phyloP scores from a whole-genome alignment of 1,140 invertebrate species.

The Drosophila busckii region DNA sequence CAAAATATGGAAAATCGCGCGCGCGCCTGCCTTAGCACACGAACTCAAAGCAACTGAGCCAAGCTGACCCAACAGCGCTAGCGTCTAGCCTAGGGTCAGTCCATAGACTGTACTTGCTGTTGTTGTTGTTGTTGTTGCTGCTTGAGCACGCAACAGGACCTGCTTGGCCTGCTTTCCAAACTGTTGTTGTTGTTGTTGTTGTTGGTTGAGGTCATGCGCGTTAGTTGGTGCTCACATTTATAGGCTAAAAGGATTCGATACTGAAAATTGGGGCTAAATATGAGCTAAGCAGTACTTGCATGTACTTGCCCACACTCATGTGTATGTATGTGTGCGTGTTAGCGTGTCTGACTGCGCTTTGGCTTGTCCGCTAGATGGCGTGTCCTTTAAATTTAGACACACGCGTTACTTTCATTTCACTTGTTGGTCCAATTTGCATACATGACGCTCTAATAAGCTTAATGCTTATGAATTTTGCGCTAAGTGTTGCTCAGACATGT shows the following conservation, averaged over 20 bases:
- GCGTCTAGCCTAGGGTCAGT: conserved; percentile 51
- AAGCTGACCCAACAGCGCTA: conserved; percentile 59
- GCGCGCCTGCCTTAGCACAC: conserved; percentile 66
- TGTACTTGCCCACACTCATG: neutral
- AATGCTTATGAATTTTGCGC: too few species aligned
- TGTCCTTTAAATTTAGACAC: conserved; percentile 33
- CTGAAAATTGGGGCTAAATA: conserved; percentile 38
- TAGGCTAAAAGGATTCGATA: conserved; percentile 55
- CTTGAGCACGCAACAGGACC: conserved; percentile 64
- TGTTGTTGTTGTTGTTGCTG: conserved; percentile 4
- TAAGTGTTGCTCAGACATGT: too few species aligned
- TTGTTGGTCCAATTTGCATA: conserved; percentile 23
- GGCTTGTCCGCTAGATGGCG: conserved; percentile 46
- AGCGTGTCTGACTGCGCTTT: conserved; percentile 55
- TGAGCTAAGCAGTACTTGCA: conserved; percentile 16
- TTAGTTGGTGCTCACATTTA: conserved; percentile 65
- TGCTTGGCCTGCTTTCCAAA: conserved; percentile 33
- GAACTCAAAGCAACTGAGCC: conserved; percentile 73
- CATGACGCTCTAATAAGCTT: too few species aligned
- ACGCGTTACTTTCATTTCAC: too few species aligned
- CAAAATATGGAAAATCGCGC: conserved; percentile 52
- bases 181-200: too few species aligned
- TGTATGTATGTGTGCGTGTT: conserved; percentile 34
- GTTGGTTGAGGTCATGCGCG: conserved; percentile 75
- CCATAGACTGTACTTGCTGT: conserved; percentile 14